These are phyloP conservation scores for Operophtera brumata DNA, from an alignment of 2,888 invertebrate genomes.

Conservation along the genomic window DNA sequence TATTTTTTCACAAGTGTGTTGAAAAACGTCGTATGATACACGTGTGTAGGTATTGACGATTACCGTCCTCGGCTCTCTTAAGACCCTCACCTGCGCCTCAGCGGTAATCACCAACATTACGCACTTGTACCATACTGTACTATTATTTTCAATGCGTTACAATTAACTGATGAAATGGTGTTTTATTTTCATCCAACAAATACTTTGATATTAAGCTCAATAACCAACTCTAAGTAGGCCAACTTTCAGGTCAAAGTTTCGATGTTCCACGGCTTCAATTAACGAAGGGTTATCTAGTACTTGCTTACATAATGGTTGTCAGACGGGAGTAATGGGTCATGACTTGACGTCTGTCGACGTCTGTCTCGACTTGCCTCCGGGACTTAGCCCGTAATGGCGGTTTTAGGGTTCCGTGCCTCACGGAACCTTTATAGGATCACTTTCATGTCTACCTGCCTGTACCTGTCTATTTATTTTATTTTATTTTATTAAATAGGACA, in stretches of 20 bases:
- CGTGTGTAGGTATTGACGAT: too few relatives aligned
- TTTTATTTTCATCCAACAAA: not conserved
- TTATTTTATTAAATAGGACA: too few relatives aligned
- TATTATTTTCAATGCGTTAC: too few relatives aligned
- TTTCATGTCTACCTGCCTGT: too few relatives aligned
- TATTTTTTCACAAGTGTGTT: too few relatives aligned
- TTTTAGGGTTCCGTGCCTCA: not conserved
- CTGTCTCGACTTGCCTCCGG: constrained; percentile 31
- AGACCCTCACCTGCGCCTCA: too few relatives aligned
- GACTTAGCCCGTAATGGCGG: not conserved
- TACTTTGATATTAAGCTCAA: constrained; percentile 14
- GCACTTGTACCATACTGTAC: too few relatives aligned
- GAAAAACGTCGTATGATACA: too few relatives aligned
- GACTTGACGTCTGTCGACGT: constrained; percentile 41
- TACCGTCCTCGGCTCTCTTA: too few relatives aligned
- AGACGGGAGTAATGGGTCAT: constrained; percentile 34
- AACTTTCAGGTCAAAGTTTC: constrained; percentile 15
- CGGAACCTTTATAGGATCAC: too few relatives aligned
- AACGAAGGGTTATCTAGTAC: constrained; percentile 26
- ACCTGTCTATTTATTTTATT: too few relatives aligned
- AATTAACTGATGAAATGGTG: not conserved
- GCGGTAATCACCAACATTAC: too few relatives aligned
- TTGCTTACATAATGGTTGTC: constrained; percentile 34
- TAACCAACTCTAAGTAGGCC: constrained; percentile 4
- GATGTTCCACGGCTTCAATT: constrained; percentile 20